Evolutionary conservation across 2,888 invertebrate species (phyloP).

Genomic region (Lithodes maja): DNA sequence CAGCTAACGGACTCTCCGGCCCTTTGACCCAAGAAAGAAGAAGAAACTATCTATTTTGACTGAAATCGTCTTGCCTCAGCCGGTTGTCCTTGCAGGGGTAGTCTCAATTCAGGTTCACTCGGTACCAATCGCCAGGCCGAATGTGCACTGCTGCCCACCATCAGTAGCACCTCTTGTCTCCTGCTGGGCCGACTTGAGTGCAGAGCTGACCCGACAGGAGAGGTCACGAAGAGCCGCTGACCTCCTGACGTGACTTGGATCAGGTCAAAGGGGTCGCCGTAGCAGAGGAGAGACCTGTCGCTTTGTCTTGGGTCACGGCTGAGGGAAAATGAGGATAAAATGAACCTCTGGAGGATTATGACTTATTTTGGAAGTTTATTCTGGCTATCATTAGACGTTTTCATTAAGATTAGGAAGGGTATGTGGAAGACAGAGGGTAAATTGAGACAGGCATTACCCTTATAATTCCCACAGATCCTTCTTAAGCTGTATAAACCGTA

Average conservation of each 20-base stretch:
- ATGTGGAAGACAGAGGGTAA: no score
- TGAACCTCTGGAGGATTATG: no score
- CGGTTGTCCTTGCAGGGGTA: constrained; percentile 44
- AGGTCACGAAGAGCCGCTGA: constrained; percentile 54
- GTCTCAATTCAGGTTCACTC: constrained; percentile 28
- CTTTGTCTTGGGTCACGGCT: constrained; percentile 31
- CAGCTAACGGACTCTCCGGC: no score
- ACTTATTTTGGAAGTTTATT: no score
- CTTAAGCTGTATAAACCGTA: no score
- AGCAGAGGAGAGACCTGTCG: constrained; percentile 24
- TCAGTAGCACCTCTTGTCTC: constrained; percentile 63
- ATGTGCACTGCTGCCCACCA: constrained; percentile 19
- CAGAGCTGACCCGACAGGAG: constrained; percentile 49
- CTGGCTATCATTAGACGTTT: no score
- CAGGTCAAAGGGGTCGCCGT: constrained; percentile 66
- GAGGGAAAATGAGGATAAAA: not conserved
- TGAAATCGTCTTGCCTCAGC: constrained; percentile 40
- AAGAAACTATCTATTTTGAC: not conserved
- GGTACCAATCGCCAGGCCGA: constrained; percentile 60
- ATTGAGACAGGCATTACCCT: no score
- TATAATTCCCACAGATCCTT: no score
- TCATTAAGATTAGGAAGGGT: no score
- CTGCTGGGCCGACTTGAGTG: constrained; percentile 50
- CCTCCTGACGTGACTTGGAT: constrained; percentile 33
- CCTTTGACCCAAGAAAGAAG: no score